Evolutionary conservation across 2,113 vertebrate genomes (phyloP).

Genomic region (Ictalurus furcatus): DNA sequence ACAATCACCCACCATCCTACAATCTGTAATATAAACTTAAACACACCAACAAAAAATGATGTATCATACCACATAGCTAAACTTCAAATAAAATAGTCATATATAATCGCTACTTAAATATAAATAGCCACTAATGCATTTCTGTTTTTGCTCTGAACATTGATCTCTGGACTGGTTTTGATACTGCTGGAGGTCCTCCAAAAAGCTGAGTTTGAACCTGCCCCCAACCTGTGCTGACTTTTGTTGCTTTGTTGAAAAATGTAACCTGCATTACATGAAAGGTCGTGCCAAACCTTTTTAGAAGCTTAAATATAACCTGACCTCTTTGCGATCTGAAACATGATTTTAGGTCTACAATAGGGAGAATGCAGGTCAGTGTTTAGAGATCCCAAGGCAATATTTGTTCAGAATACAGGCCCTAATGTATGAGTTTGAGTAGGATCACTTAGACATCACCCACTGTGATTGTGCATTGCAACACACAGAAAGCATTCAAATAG

Average conservation of each 20-base stretch:
- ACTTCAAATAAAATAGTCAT: neutral
- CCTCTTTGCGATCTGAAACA: constrained; percentile 40
- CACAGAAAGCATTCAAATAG: constrained; percentile 16
- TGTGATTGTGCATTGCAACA: constrained; percentile 46
- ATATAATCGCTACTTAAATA: neutral
- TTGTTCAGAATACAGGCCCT: constrained; percentile 53
- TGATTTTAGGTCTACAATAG: constrained; percentile 38
- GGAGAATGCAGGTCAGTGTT: constrained; percentile 51
- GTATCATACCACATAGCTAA: neutral
- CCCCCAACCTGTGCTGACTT: neutral
- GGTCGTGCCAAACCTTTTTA: neutral
- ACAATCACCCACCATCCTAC: no score
- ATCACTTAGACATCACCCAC: constrained; percentile 53
- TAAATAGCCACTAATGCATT: neutral
- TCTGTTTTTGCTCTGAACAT: neutral
- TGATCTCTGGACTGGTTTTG: neutral
- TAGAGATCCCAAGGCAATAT: constrained; percentile 52
- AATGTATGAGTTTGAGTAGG: constrained; percentile 51
- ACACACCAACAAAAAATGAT: neutral
- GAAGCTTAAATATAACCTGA: constrained; percentile 42
- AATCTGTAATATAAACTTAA: neutral
- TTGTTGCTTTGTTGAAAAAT: constrained; percentile 8
- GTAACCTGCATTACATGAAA: neutral
- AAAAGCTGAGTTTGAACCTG: neutral
- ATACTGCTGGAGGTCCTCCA: neutral